Base-by-base conservation (phyloP, 2,797 vertebrate genomes). In the Onychomys arenicola region DNA sequence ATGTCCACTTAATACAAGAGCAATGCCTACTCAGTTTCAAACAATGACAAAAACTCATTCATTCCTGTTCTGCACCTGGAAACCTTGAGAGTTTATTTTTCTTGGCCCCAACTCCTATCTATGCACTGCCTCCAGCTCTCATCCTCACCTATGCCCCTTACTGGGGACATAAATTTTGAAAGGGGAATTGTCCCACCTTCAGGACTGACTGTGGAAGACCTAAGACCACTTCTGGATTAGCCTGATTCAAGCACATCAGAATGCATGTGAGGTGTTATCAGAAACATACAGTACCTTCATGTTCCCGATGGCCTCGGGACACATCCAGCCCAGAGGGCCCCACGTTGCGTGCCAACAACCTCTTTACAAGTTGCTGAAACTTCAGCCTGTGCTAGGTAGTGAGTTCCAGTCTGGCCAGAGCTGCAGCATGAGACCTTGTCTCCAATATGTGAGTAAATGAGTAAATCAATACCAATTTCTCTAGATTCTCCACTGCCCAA, bases 11-110 rank as follows among this genome's bases (percentile, higher is more conserved):
- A 86, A 92, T 21, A 61, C 1, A 67, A 89, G 63, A 95, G 78
- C 83, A 96, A 89, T 75, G 73, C 76, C 61, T 91, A 34, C 52
- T 55, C 55, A 40, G 73, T 95, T 96, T 94, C 92, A 97, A 89
- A 89, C n/a, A 69, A 57, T 83, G 92, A 89, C 77, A 96, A 40
- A 49, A 94, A 78, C 46, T 96, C 59, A 52, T 57, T 91, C 89
- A 75, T 49, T 90, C n/a, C 85, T 92, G 76, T 17, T 95, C 49
- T 94, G 43, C 6, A 69, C 67, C 9, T 75, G 77, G 88, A 89
- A 90, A 75, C 14, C 52, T 32, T 69, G 43, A 89, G 65, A 78
- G 75, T 80, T 84, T 65, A 34, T 5, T 6, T 3, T 88, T 76
- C 69, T 83, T 40, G 25, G 67, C 81, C 73, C 85, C 37, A 83